These are phyloP conservation scores for Melieria crassipennis DNA, from an alignment of 2,888 invertebrate species.

Conservation along the genomic window DNA sequence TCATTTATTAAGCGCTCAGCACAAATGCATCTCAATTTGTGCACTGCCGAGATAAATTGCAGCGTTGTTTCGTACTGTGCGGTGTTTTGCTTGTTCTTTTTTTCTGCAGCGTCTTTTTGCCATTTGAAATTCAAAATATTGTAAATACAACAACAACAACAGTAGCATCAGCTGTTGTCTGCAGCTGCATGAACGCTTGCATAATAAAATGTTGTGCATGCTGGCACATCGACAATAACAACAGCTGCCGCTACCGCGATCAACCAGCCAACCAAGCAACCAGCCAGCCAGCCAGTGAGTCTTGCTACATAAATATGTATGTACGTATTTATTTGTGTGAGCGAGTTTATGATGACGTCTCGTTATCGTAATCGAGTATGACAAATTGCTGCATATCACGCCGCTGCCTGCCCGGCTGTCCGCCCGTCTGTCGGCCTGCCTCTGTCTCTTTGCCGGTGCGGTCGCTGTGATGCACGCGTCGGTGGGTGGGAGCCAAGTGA, in stretches of 20 bases:
- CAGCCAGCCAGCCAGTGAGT: neutral
- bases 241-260: neutral
- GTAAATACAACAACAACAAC: neutral
- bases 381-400: conserved; percentile 9
- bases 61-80: no score
- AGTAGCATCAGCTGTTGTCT: neutral
- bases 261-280: neutral
- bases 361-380: conserved; percentile 1
- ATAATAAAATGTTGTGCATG: no score
- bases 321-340: neutral
- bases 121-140: neutral
- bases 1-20: neutral
- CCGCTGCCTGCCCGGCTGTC: no score
- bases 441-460: no score
- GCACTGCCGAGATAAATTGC: no score
- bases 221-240: neutral
- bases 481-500: neutral
- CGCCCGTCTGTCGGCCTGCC: no score
- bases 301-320: neutral
- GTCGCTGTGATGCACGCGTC: no score
- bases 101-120: no score
- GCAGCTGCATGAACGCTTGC: neutral
- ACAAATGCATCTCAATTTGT: neutral
- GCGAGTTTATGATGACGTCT: neutral
- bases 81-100: no score